Percentiles rank a stretch among this genome's conserved stretches.
These are phyloP conservation scores for Ammospiza caudacuta DNA, from an alignment of 2,113 vertebrate species.

Conservation along the genomic window DNA sequence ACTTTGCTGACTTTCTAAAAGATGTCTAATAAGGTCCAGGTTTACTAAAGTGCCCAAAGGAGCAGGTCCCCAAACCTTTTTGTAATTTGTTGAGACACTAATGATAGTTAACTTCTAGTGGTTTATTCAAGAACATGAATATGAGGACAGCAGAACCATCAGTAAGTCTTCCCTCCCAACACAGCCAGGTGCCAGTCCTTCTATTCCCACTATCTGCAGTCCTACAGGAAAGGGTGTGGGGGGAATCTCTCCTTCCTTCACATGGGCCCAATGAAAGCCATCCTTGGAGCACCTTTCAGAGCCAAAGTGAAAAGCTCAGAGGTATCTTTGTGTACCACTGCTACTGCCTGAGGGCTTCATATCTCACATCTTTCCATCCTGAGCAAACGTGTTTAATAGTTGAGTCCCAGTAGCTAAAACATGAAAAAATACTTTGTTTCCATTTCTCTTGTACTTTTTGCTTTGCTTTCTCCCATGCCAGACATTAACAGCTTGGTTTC, in stretches of 20 bases:
- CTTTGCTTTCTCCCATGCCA: background rate
- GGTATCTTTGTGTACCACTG: background rate
- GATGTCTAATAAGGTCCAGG: background rate
- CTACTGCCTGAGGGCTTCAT: background rate
- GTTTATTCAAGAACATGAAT: background rate
- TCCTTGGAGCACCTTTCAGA: background rate
- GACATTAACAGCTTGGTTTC: background rate
- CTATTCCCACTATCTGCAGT: background rate
- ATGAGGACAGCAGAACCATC: background rate
- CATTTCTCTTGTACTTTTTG: background rate
- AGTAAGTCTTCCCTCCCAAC: background rate
- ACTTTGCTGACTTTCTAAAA: slow-evolving; percentile 32
- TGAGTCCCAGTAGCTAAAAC: background rate
- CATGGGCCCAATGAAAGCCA: background rate
- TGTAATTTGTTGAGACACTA: slow-evolving; percentile 43
- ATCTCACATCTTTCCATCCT: background rate
- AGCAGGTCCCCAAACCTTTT: background rate
- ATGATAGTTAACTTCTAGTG: background rate
- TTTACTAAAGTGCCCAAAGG: background rate
- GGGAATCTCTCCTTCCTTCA: background rate
- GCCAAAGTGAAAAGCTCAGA: background rate
- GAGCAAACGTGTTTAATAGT: fast-evolving
- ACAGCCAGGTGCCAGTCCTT: background rate
- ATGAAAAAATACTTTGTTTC: background rate
- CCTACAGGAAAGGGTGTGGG: background rate